Evolutionary conservation across 2,797 vertebrate genomes (phyloP).

Genomic region (Tolypeutes matacus): DNA sequence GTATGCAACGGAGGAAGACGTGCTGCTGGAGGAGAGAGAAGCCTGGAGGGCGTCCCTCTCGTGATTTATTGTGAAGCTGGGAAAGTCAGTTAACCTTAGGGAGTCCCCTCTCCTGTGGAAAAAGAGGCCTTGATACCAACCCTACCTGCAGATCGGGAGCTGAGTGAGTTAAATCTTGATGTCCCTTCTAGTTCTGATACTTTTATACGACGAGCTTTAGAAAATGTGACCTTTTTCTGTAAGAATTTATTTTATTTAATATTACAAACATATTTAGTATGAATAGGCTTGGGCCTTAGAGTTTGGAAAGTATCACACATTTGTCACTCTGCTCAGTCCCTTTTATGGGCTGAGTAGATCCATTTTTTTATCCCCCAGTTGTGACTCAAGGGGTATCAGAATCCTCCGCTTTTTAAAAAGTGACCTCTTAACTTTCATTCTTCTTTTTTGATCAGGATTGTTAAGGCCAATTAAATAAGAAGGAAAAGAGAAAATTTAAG

Average conservation of each 20-base stretch:
- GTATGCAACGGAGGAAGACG: background rate
- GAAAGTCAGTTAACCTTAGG: background rate
- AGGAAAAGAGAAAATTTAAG: background rate
- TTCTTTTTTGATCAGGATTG: background rate
- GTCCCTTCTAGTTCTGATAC: background rate
- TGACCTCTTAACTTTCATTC: slow-evolving; percentile 18
- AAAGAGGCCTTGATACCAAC: background rate
- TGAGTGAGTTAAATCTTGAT: background rate
- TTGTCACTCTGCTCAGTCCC: background rate
- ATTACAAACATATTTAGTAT: background rate
- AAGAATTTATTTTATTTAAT: background rate
- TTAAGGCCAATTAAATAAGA: background rate
- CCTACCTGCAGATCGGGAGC: background rate
- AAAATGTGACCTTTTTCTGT: background rate
- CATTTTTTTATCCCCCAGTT: background rate
- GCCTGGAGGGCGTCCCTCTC: background rate
- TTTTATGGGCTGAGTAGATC: background rate
- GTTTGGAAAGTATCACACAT: background rate
- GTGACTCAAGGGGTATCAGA: background rate
- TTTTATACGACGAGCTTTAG: background rate
- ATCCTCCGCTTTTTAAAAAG: background rate
- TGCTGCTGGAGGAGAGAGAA: background rate
- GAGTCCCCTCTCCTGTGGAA: background rate
- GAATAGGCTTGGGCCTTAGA: background rate
- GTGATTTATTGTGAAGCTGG: background rate